Evolutionary conservation across 2,888 invertebrate species (phyloP).

Genomic region (Quadroppia sp.): DNA sequence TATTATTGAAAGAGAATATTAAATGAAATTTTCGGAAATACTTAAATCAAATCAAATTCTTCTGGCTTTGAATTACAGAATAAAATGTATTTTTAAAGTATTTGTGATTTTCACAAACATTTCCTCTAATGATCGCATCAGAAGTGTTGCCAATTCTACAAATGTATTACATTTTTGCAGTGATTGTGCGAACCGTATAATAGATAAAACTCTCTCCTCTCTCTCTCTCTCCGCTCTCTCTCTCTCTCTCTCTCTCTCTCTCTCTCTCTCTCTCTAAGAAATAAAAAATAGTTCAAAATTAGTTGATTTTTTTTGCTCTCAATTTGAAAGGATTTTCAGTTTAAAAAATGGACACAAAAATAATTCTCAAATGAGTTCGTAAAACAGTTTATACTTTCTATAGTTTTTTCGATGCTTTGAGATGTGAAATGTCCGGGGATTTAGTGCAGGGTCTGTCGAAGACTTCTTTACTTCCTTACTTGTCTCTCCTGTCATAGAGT

Average conservation of each 20-base stretch:
- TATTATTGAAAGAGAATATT: too few relatives aligned
- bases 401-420: not conserved
- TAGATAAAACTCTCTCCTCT: not conserved
- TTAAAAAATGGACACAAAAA: conserved; percentile 11
- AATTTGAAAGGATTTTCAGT: not conserved
- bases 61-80: not conserved
- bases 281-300: conserved; percentile 2
- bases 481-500: not conserved
- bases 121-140: not conserved
- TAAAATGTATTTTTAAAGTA: not conserved
- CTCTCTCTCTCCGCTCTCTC: not conserved
- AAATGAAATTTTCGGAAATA: not conserved
- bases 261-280: too few relatives aligned
- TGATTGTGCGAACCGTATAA: not conserved
- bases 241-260: not conserved
- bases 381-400: conserved; percentile 1
- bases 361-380: conserved; percentile 6
- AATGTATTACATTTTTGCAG: not conserved
- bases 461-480: conserved; percentile 1
- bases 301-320: not conserved
- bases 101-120: not conserved
- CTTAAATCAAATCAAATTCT: not conserved
- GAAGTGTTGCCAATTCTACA: not conserved
- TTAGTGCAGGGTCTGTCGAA: conserved; percentile 4
- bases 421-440: conserved; percentile 8